Percentiles rank a stretch among this genome's conserved stretches.
Evolutionary conservation across 2,113 vertebrate species (phyloP).

Genomic region (Sula dactylatra): DNA sequence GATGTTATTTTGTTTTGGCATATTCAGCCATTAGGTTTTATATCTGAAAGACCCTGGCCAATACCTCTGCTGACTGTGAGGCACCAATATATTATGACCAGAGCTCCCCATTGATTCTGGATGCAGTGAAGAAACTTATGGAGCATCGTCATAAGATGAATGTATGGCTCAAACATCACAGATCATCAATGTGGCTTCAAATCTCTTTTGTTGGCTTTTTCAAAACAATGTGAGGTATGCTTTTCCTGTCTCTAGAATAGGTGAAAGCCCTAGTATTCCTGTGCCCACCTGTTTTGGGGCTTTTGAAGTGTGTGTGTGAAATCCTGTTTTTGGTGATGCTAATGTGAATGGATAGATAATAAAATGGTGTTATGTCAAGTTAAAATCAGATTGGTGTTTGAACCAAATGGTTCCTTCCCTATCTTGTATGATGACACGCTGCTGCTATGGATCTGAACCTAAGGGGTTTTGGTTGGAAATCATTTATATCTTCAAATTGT

Average conservation of each 20-base stretch:
- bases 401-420: neutral
- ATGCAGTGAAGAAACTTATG: neutral
- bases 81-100: neutral
- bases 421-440: neutral
- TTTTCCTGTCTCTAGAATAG: neutral
- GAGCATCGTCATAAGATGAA: neutral
- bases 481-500: neutral
- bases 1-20: neutral
- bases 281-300: rapidly evolving
- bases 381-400: neutral
- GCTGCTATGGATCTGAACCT: neutral
- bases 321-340: neutral
- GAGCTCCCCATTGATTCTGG: neutral
- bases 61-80: neutral
- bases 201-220: neutral
- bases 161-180: neutral
- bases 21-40: neutral
- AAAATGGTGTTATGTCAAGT: neutral
- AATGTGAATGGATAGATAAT: neutral
- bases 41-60: neutral
- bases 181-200: neutral
- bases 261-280: neutral
- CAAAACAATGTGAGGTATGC: neutral
- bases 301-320: neutral
- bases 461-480: neutral